Conservation (phyloP, 1,140 invertebrate species). For the Brachionus plicatilis region DNA sequence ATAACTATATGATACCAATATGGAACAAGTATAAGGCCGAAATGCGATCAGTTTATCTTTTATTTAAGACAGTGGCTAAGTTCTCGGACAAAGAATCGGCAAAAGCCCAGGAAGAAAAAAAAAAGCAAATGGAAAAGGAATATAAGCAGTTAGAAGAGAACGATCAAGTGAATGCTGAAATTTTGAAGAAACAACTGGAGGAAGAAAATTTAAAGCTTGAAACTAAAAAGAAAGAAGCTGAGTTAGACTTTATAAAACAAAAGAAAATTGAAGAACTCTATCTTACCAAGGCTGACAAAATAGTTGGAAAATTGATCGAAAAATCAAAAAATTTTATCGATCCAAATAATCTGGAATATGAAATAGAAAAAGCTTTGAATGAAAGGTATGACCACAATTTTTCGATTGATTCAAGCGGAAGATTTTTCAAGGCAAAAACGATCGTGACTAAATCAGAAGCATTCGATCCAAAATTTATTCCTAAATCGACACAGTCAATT, state of each 20-base stretch:
- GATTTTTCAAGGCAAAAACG: constrained; percentile 3
- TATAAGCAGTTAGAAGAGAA: background rate
- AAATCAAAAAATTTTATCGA: constrained; percentile 6
- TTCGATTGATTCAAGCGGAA: constrained; percentile 30
- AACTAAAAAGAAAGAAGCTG: background rate
- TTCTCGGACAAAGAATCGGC: constrained; percentile 18
- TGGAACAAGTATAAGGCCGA: constrained; percentile 12
- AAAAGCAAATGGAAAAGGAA: background rate
- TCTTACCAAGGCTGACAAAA: background rate
- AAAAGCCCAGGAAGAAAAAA: constrained; percentile 25
- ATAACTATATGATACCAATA: constrained; percentile 19
- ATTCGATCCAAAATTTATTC: constrained; percentile 29
- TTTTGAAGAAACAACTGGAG: background rate
- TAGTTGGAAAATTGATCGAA: background rate
- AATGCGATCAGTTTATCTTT: constrained; percentile 32
- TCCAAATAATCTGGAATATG: constrained; percentile 37
- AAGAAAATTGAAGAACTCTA: background rate
- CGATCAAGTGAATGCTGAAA: background rate
- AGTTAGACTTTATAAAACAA: background rate
- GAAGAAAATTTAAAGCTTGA: background rate
- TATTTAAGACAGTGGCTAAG: constrained; percentile 28
- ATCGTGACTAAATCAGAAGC: background rate
- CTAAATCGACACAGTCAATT: background rate
- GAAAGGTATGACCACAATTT: constrained; percentile 30
- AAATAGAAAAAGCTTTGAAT: constrained; percentile 36